Percentiles rank a stretch among this genome's conserved stretches.
Conservation (phyloP, 2,797 vertebrate genomes). For the Megaceryle alcyon region DNA sequence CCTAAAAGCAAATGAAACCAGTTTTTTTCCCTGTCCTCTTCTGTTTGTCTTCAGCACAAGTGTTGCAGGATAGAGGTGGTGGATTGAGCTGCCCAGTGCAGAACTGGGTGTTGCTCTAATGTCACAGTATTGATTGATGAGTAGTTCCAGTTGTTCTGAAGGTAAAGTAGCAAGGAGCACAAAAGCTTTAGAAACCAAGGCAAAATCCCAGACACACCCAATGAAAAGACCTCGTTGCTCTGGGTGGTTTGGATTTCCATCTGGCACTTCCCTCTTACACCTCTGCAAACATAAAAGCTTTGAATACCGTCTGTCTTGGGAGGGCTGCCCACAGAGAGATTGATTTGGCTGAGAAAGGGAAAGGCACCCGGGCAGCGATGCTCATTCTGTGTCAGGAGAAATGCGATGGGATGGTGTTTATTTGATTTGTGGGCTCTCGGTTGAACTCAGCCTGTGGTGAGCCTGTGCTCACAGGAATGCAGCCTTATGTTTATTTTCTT, state of each 20-base stretch:
- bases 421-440: background rate
- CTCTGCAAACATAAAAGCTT: background rate
- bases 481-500: background rate
- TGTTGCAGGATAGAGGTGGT: background rate
- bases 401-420: background rate
- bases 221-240: background rate
- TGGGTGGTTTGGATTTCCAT: background rate
- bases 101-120: background rate
- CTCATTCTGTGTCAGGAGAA: background rate
- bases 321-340: background rate
- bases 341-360: background rate
- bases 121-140: background rate
- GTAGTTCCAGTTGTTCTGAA: background rate
- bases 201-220: background rate
- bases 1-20: background rate
- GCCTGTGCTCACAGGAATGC: background rate
- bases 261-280: background rate
- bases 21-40: background rate
- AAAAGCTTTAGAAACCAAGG: background rate
- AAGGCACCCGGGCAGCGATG: accelerated
- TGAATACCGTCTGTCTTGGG: background rate
- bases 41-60: background rate
- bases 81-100: background rate
- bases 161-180: background rate
- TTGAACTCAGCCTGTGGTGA: background rate